phyloP scores from a whole-genome alignment of 30 jellyfish, hydroid and myxozoan species.

The Phacellophora camtschatica region DNA sequence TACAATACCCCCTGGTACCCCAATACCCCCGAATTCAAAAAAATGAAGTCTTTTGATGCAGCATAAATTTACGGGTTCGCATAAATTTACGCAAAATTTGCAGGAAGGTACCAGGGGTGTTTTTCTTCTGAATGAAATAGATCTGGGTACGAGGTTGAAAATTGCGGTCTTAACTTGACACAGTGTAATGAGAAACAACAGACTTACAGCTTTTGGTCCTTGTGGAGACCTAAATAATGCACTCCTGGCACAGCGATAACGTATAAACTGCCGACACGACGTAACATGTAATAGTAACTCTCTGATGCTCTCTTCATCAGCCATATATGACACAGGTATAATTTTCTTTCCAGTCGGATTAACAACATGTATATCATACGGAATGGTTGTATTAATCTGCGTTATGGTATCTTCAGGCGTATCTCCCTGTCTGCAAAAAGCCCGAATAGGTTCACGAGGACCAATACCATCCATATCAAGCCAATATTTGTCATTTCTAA shows the following conservation, averaged over 20 bases:
- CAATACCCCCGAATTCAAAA: no score
- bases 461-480: slow-evolving; percentile 98
- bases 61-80: no score
- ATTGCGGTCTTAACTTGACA: no score
- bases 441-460: slow-evolving; percentile 83
- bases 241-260: slow-evolving; percentile 83
- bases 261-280: slow-evolving; percentile 70
- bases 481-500: slow-evolving; percentile 84
- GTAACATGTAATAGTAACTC: slow-evolving; percentile 73
- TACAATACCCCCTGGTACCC: no score
- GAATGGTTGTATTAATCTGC: slow-evolving; percentile 85
- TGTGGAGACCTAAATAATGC: slow-evolving; percentile 83
- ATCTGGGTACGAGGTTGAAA: no score
- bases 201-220: slow-evolving; percentile 74
- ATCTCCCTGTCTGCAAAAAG: slow-evolving; percentile 88
- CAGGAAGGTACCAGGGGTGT: no score
- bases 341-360: slow-evolving; percentile 70
- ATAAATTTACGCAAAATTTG: no score
- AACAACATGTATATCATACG: slow-evolving; percentile 52
- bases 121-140: no score
- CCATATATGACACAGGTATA: slow-evolving; percentile 71
- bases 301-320: slow-evolving; percentile 84
- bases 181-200: no score
- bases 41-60: no score
- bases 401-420: slow-evolving; percentile 86